Conservation (phyloP, 2,113 vertebrate genomes). For the Peromyscus leucopus region DNA sequence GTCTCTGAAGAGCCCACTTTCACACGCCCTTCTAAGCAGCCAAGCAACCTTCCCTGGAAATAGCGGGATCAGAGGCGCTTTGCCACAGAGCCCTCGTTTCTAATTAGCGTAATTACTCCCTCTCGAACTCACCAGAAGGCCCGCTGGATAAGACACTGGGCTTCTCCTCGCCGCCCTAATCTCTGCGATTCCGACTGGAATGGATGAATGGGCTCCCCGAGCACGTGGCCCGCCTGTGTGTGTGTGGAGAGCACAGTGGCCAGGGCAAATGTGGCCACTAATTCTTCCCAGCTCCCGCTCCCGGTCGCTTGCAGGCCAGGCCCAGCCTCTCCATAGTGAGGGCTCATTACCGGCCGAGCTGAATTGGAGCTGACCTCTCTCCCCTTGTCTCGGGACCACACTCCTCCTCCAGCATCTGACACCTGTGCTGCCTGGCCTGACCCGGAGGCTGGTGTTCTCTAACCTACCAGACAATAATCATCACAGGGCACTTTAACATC, state of each 20-base stretch:
- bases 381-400: not conserved
- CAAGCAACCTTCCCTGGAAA: slow-evolving; percentile 59
- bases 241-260: not conserved
- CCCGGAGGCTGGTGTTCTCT: not conserved
- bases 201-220: slow-evolving; percentile 2
- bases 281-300: slow-evolving; percentile 10
- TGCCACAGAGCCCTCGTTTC: slow-evolving; percentile 57
- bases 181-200: slow-evolving; percentile 17
- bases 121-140: not conserved
- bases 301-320: not conserved
- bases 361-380: slow-evolving; percentile 35
- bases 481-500: slow-evolving; percentile 60
- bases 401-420: not conserved
- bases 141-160: not conserved
- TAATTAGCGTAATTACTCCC: slow-evolving; percentile 64
- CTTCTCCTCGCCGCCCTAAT: not conserved
- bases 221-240: not conserved
- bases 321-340: not conserved
- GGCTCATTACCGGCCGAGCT: not conserved
- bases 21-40: slow-evolving; percentile 64
- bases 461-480: slow-evolving; percentile 68
- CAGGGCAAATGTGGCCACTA: not conserved
- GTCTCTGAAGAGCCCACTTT: slow-evolving; percentile 57
- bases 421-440: slow-evolving; percentile 44
- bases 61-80: slow-evolving; percentile 58